Evolutionary conservation across 2,888 invertebrate species (phyloP), one percentile per base, ranked within the genome.

Genomic region (Lamproptera curius): DNA sequence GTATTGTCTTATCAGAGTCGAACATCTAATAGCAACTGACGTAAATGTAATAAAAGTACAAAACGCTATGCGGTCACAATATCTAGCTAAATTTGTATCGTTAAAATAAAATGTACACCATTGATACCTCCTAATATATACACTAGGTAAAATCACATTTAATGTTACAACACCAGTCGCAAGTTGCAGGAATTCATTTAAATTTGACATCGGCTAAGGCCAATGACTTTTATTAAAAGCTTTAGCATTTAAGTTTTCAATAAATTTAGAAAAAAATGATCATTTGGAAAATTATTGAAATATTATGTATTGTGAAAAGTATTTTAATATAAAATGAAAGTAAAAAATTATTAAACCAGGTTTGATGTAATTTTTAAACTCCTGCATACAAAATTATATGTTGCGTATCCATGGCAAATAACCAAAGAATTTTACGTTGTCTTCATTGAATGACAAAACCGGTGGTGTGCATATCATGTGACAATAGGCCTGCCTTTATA

Each of bases 21-120:
- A 61, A 63, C 57, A 53, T 60, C 65, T 67, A 67, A 62, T 74
- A 76, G 72, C 73, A 61, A 68, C 52, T 59, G 55, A 56, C 58
- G 63, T 70, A 67, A 65, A 61, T 62, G 65, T 72, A 73, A 67
- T 61, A 70, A 73, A 69, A 73, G 77, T 80, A 80, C 73, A 79
- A 80, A 80, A 81, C 84, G 82, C 82, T 82, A 80, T 73, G 84
- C 83, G 78, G 84, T 83, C 83, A 82, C 83, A 79, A 79, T 54
- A 76, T 70, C 77, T 79, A 83, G 70, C 78, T 73, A 75, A 70
- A 73, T 67, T 74, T 75, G 72, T 72, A 79, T 70, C 63, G 61
- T 70, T 75, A 76, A 76, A 76, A 81, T 73, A 76, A 83, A 82
- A 85, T 82, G 62, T 85, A 85, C 86, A 85, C 82, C 83, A 62